Conservation (phyloP, 1,140 invertebrate species). For the Diabrotica virgifera region DNA sequence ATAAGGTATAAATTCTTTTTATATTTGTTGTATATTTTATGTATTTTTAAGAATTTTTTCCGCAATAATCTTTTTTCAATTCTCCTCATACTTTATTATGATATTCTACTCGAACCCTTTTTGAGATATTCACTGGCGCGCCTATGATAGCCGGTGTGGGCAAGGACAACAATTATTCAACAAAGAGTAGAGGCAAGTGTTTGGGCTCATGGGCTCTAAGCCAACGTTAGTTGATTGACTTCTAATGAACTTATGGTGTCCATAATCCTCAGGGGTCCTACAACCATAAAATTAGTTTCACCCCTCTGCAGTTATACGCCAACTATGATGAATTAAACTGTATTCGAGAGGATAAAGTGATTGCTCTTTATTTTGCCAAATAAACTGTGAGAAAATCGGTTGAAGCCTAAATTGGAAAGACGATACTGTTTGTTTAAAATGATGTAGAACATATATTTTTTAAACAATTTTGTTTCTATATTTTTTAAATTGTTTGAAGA, state of each 20-base stretch:
- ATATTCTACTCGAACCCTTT: too few species aligned
- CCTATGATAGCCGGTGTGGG: slow-evolving; percentile 1
- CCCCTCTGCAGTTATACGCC: slow-evolving; percentile 11
- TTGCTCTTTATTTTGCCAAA: background rate
- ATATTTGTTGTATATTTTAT: too few species aligned
- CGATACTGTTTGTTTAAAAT: too few species aligned
- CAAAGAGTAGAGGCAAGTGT: slow-evolving; percentile 15
- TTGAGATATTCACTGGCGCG: too few species aligned
- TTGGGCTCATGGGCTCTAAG: slow-evolving; percentile 33
- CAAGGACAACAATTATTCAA: background rate
- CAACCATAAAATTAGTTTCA: slow-evolving; percentile 29
- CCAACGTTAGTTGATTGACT: slow-evolving; percentile 41
- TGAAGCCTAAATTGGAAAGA: too few species aligned
- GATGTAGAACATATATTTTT: too few species aligned
- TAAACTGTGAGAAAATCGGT: background rate
- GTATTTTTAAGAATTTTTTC: too few species aligned
- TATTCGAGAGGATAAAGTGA: background rate
- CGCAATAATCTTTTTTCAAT: too few species aligned
- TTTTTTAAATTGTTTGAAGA: too few species aligned
- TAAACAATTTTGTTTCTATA: too few species aligned
- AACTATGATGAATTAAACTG: slow-evolving; percentile 11
- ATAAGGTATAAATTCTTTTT: too few species aligned
- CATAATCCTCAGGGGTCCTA: slow-evolving; percentile 32
- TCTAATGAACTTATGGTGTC: slow-evolving; percentile 45
- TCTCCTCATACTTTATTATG: too few species aligned